These are phyloP conservation scores for Alaudala cheleensis DNA, from an alignment of 2,113 vertebrate species.

Conservation along the genomic window DNA sequence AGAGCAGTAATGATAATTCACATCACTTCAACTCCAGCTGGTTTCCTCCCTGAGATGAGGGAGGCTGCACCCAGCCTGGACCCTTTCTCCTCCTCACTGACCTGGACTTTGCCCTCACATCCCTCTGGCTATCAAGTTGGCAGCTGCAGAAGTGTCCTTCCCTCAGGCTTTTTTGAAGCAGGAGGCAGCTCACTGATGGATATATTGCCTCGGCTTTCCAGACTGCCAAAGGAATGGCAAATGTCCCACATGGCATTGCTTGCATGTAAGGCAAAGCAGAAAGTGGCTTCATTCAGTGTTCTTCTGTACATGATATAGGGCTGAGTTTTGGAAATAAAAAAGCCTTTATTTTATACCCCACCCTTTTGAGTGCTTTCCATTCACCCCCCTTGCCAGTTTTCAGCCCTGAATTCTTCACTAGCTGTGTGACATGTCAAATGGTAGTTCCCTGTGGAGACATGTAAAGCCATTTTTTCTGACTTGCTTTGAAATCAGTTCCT, in stretches of 20 bases:
- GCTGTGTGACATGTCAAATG: neutral
- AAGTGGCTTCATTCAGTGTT: neutral
- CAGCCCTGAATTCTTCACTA: neutral
- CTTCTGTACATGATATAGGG: neutral
- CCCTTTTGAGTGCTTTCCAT: neutral
- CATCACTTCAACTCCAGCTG: neutral
- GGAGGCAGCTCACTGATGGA: neutral
- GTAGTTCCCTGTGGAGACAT: neutral
- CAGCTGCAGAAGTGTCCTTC: neutral
- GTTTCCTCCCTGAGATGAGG: neutral
- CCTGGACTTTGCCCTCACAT: neutral
- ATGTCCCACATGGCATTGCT: neutral
- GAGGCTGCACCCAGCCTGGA: neutral
- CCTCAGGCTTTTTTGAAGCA: neutral
- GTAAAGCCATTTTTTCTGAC: neutral
- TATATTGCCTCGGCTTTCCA: neutral
- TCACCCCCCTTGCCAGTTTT: neutral
- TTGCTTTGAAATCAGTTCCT: slow-evolving; percentile 2
- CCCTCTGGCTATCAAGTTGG: neutral
- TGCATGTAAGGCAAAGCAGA: neutral
- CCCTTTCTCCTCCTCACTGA: slow-evolving; percentile 30
- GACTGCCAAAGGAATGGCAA: neutral
- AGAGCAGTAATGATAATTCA: neutral
- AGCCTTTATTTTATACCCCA: neutral
- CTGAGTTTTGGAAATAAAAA: neutral